A percentile compares a stretch with the other conserved stretches of the same genome.
phyloP scores from a whole-genome alignment of 64 coral and sea anemone genomes.

The Porites australiensis region DNA sequence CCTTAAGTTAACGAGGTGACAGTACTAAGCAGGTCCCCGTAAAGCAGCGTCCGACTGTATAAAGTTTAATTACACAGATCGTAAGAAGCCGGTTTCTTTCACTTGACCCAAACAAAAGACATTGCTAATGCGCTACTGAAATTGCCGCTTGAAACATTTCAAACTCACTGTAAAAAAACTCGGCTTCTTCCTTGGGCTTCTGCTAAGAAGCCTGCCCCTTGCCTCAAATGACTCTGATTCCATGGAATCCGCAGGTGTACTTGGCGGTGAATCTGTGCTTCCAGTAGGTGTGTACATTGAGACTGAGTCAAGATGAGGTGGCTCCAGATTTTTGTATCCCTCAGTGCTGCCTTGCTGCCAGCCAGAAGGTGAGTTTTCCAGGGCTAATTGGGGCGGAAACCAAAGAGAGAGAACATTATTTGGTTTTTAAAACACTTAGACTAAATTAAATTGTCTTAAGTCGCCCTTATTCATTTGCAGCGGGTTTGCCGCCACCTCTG shows the following conservation, averaged over 20 bases:
- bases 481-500: no score
- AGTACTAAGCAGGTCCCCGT: no score
- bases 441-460: no score
- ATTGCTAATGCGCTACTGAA: background rate
- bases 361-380: background rate
- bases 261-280: slow-evolving; percentile 4
- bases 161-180: slow-evolving; percentile 59
- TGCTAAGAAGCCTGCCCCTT: slow-evolving; percentile 61
- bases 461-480: no score
- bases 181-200: slow-evolving; percentile 55
- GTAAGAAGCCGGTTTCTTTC: no score
- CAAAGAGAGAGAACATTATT: no score
- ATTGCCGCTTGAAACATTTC: background rate
- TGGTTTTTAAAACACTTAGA: background rate
- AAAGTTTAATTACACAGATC: no score
- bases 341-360: background rate
- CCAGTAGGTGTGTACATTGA: slow-evolving; percentile 16
- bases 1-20: no score
- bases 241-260: slow-evolving; percentile 5
- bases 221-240: slow-evolving; percentile 18
- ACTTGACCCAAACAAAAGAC: no score
- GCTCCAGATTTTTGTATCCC: background rate
- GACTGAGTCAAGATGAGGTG: slow-evolving; percentile 10
- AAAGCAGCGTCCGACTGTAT: no score
- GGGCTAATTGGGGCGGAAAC: background rate